Conservation (phyloP, 2,113 vertebrate species). For the Rana temporaria region DNA sequence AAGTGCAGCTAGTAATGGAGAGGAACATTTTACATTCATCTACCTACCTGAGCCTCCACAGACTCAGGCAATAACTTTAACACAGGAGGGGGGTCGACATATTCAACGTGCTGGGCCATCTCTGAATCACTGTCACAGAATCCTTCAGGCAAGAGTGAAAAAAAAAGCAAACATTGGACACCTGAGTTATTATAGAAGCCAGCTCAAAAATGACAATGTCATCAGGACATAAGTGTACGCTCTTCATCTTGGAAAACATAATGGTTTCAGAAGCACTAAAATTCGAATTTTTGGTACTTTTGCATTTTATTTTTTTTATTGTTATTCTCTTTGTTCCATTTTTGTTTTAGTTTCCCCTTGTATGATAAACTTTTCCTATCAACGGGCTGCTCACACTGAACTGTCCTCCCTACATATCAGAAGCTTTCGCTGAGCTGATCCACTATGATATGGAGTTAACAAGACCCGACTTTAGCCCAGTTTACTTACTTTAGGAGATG, state of each 20-base stretch:
- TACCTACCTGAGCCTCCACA: constrained; percentile 92
- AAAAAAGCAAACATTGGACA: constrained; percentile 25
- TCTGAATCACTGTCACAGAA: constrained; percentile 55
- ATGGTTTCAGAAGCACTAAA: no score
- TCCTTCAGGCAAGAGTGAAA: constrained; percentile 43
- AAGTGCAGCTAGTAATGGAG: constrained; percentile 93
- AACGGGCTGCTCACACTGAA: no score
- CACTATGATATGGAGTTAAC: no score
- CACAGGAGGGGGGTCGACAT: constrained; percentile 61
- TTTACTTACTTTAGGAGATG: no score
- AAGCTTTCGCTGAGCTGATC: no score
- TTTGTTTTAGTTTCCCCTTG: no score
- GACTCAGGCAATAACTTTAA: constrained; percentile 86
- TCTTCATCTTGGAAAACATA: background rate
- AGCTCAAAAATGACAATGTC: constrained; percentile 13
- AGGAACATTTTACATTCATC: constrained; percentile 93
- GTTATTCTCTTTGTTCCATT: no score
- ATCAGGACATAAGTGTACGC: constrained; percentile 13
- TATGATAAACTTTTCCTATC: no score
- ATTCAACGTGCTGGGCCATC: constrained; percentile 55
- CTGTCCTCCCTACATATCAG: no score
- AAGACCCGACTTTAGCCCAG: no score
- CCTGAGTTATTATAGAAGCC: constrained; percentile 23
- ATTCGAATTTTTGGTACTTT: no score
- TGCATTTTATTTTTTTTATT: no score